Evolutionary conservation across 2,888 invertebrate species (phyloP).

Genomic region (Drosophila monieri): DNA sequence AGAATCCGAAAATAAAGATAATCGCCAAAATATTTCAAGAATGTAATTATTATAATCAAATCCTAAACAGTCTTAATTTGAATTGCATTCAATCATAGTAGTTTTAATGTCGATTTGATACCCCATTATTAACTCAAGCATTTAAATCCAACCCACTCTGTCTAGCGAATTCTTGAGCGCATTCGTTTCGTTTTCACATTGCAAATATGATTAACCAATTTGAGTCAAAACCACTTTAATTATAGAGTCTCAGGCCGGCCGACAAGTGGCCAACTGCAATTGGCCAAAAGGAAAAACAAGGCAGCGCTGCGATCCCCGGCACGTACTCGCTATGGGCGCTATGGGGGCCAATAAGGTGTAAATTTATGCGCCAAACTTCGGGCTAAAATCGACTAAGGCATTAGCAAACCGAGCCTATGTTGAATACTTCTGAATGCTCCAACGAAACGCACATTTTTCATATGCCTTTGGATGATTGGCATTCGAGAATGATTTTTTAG

Average conservation of each 20-base stretch:
- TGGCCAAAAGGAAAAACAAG: conserved; percentile 21
- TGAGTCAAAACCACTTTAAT: conserved; percentile 79
- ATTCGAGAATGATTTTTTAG: conserved; percentile 41
- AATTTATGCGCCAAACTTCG: conserved; percentile 75
- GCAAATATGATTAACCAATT: conserved; percentile 76
- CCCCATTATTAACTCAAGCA: conserved; percentile 37
- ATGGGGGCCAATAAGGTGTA: conserved; percentile 84
- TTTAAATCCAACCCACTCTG: conserved; percentile 39
- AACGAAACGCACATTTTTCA: conserved; percentile 65
- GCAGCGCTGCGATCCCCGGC: conserved; percentile 33
- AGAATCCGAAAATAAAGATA: neutral
- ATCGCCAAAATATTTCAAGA: neutral
- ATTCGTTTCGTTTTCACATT: conserved; percentile 57
- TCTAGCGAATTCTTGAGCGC: conserved; percentile 26
- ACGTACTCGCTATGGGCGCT: conserved; percentile 70
- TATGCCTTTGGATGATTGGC: conserved; percentile 59
- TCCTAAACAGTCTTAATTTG: neutral
- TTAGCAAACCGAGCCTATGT: conserved; percentile 65
- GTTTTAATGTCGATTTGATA: neutral
- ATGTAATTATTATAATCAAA: neutral
- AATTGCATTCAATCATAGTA: conserved; percentile 1
- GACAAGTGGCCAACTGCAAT: conserved; percentile 37
- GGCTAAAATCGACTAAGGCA: conserved; percentile 41
- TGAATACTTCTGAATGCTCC: conserved; percentile 52
- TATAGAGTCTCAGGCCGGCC: conserved; percentile 47